Evolutionary conservation across 53 echinoderm and acorn worm species (phyloP).

Genomic region (Holothuria leucospilota): DNA sequence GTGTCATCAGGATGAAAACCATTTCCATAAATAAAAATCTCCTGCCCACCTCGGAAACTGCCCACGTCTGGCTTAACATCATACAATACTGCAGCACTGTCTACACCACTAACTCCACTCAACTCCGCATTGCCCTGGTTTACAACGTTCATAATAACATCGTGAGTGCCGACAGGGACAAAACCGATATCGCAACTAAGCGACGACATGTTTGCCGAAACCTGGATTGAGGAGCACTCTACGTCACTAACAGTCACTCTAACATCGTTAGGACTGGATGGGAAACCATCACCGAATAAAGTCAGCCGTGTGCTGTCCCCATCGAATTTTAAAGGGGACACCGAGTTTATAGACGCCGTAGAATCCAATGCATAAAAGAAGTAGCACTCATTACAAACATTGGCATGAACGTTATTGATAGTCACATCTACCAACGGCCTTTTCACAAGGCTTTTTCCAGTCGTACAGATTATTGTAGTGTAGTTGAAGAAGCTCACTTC

Average conservation of each 20-base stretch:
- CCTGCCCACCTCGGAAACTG: constrained; percentile 81
- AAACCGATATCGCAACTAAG: constrained; percentile 76
- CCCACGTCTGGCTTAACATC: constrained; percentile 66
- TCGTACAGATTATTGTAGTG: constrained; percentile 73
- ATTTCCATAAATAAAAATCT: constrained; percentile 72
- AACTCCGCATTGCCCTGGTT: constrained; percentile 71
- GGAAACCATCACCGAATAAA: constrained; percentile 60
- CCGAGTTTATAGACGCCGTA: background rate
- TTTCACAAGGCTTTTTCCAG: constrained; percentile 29
- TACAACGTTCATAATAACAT: constrained; percentile 60
- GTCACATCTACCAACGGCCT: constrained; percentile 17
- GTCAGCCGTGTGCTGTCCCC: constrained; percentile 57
- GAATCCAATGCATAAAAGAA: constrained; percentile 10
- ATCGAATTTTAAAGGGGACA: constrained; percentile 18
- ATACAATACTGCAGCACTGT: constrained; percentile 58
- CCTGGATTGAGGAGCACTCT: constrained; percentile 24
- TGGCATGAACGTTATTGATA: constrained; percentile 10
- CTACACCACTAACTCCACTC: constrained; percentile 41
- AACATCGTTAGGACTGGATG: background rate
- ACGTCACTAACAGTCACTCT: constrained; percentile 54
- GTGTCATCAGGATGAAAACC: constrained; percentile 76
- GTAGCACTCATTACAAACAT: background rate
- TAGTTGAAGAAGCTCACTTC: constrained; percentile 61
- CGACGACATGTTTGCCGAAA: background rate
- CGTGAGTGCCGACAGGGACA: constrained; percentile 80